Conservation (phyloP, 2,113 vertebrate genomes). For the Nibea coibor region DNA sequence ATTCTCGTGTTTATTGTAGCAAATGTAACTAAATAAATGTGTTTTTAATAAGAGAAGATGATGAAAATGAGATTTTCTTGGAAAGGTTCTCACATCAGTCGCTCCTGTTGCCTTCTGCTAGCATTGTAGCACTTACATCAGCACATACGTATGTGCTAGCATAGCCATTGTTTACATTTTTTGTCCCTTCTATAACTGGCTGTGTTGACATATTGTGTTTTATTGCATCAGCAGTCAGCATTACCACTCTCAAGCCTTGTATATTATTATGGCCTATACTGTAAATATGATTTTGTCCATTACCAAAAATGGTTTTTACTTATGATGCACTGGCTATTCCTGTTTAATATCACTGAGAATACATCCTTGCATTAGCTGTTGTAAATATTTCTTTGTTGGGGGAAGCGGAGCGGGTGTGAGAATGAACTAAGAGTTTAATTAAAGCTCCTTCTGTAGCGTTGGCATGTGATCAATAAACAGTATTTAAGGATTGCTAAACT, state of each 20-base stretch:
- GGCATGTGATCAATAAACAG: slow-evolving; percentile 58
- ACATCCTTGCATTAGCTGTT: neutral
- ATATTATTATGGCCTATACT: neutral
- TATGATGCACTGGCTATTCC: neutral
- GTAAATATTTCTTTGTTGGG: slow-evolving; percentile 22
- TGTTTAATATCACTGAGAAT: neutral
- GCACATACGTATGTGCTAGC: neutral
- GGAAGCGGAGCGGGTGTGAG: slow-evolving; percentile 18
- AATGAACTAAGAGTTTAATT: slow-evolving; percentile 50
- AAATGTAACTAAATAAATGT: neutral
- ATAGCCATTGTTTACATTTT: neutral
- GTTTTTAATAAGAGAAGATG: slow-evolving; percentile 1
- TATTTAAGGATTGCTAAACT: slow-evolving; percentile 42
- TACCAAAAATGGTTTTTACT: neutral
- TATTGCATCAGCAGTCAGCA: neutral
- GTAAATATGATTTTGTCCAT: neutral
- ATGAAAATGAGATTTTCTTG: neutral
- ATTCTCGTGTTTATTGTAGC: neutral
- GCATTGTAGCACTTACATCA: slow-evolving; percentile 10
- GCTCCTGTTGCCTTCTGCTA: neutral
- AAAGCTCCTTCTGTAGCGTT: slow-evolving; percentile 30
- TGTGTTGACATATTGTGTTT: neutral
- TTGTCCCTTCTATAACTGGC: neutral
- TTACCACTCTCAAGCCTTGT: neutral
- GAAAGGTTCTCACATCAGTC: slow-evolving; percentile 1